Evolutionary conservation across 2,113 vertebrate genomes (phyloP).

Genomic region (Tragelaphus scriptus): DNA sequence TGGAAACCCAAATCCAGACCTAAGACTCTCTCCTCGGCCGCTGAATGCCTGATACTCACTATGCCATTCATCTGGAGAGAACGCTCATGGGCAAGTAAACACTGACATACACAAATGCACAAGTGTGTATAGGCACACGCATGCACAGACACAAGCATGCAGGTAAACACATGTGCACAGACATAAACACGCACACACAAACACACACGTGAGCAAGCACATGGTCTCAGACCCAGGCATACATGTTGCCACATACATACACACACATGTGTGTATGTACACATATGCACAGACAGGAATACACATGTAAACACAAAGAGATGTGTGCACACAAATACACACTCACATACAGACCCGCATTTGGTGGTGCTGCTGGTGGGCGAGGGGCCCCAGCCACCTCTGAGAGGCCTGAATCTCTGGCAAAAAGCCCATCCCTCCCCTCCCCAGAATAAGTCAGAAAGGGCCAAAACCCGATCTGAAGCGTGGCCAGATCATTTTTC

Average conservation of each 20-base stretch:
- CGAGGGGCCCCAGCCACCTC: neutral
- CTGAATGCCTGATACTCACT: neutral
- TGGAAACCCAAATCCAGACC: neutral
- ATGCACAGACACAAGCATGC: neutral
- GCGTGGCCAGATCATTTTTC: neutral
- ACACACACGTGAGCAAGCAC: neutral
- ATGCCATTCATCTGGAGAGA: neutral
- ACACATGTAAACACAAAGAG: neutral
- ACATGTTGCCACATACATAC: neutral
- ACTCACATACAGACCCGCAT: neutral
- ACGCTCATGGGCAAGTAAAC: neutral
- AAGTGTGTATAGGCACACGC: neutral
- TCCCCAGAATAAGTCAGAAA: neutral
- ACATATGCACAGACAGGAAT: neutral
- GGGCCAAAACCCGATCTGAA: neutral
- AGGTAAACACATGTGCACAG: neutral
- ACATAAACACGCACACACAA: neutral
- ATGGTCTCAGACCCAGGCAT: neutral
- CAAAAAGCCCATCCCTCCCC: neutral
- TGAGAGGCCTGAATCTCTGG: neutral
- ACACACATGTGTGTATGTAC: neutral
- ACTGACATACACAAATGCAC: neutral
- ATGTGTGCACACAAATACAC: neutral
- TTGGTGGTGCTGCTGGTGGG: neutral
- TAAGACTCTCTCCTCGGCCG: neutral